A percentile compares a stretch with the other conserved stretches of the same genome.
phyloP scores from a whole-genome alignment of 2,888 invertebrate species.

The Melieria crassipennis region DNA sequence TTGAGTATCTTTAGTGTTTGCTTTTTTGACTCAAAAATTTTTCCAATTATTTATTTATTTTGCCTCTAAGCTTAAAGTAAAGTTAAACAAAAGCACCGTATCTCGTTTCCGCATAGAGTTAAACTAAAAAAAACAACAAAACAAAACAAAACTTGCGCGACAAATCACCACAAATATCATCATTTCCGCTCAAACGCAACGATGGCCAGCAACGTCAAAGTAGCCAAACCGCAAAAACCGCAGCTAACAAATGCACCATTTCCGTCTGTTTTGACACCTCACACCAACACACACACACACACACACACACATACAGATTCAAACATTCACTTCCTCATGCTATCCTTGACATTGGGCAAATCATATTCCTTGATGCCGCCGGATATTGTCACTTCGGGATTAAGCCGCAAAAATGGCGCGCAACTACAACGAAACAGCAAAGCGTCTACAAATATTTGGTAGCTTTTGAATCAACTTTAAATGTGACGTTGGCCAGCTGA shows the following conservation, averaged over 20 bases:
- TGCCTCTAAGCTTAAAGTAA: too few relatives aligned
- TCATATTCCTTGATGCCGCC: too few relatives aligned
- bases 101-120: background rate
- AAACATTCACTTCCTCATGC: background rate
- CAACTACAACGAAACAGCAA: too few relatives aligned
- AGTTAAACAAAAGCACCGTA: background rate
- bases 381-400: too few relatives aligned
- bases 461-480: background rate
- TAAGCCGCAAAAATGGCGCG: too few relatives aligned
- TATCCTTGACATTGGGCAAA: too few relatives aligned
- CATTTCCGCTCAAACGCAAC: conserved; percentile 31
- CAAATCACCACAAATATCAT: conserved; percentile 33
- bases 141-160: conserved; percentile 14
- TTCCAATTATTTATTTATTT: too few relatives aligned
- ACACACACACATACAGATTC: background rate
- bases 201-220: background rate
- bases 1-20: too few relatives aligned
- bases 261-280: conserved; percentile 20
- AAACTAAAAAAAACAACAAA: conserved; percentile 6
- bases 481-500: background rate
- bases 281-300: background rate
- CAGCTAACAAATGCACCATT: background rate
- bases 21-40: too few relatives aligned
- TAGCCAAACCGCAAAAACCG: background rate
- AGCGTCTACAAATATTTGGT: background rate